Conservation (phyloP, 2,113 vertebrate genomes). For the Nothobranchius kuhntae region DNA sequence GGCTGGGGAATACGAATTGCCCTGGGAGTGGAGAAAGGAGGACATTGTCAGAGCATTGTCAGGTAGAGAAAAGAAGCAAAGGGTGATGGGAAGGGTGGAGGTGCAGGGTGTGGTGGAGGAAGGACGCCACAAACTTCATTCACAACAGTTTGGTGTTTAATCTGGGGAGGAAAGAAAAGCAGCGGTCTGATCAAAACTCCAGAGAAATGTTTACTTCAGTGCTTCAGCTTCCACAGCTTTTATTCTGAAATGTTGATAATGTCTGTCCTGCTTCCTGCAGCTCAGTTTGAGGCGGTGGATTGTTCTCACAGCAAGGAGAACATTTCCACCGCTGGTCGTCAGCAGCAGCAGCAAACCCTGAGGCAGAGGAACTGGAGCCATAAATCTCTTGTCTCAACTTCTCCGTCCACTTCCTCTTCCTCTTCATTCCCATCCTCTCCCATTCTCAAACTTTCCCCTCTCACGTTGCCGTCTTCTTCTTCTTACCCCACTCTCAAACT, state of each 20-base stretch:
- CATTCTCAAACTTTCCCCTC: conserved; percentile 75
- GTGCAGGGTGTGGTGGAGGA: conserved; percentile 27
- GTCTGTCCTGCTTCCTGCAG: conserved; percentile 71
- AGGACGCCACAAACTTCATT: conserved; percentile 55
- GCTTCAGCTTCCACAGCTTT: conserved; percentile 36
- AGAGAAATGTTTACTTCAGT: conserved; percentile 51
- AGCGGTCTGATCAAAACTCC: conserved; percentile 45
- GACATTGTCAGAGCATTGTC: conserved; percentile 81
- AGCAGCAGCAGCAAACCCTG: conserved; percentile 70
- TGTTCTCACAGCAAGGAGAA: conserved; percentile 81
- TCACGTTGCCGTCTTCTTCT: conserved; percentile 61
- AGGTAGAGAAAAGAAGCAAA: conserved; percentile 67
- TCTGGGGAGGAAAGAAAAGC: conserved; percentile 55
- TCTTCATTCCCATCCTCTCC: conserved; percentile 71
- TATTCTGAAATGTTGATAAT: conserved; percentile 40
- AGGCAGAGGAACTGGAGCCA: conserved; percentile 91
- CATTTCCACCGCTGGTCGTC: conserved; percentile 42
- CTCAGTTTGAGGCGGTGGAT: conserved; percentile 90
- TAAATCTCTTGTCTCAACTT: conserved; percentile 81
- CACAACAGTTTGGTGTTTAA: conserved; percentile 54
- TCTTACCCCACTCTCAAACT: conserved; percentile 75
- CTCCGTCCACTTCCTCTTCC: conserved; percentile 64
- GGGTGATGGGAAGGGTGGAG: conserved; percentile 31
- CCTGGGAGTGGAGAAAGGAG: conserved; percentile 84
- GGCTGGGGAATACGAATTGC: conserved; percentile 79